Evolutionary conservation across 2,797 vertebrate species (phyloP), one percentile per base, ranked within the genome.

Genomic region (Enteromius afrohamiltoni): DNA sequence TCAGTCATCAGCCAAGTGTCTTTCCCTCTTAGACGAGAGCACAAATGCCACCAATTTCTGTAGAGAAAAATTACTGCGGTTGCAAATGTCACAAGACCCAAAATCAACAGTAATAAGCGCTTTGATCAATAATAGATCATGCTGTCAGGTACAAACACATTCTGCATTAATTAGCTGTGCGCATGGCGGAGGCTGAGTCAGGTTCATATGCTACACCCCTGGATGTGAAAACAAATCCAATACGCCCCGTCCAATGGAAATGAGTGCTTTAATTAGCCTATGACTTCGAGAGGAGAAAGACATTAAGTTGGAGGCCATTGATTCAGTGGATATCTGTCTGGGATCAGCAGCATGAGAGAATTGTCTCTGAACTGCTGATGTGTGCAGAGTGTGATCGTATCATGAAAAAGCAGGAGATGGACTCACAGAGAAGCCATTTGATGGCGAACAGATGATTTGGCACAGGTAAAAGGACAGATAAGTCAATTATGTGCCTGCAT

Each of bases 61-160:
- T 47, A 19, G 79, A 86, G 84, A 84, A 88, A 85, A 88, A 85
- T 81, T 88, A 87, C 81, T 77, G 86, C 47, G 8, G 78, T 85
- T 85, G 87, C 84, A 88, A 88, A 90, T 86, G 88, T 84, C 89
- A 90, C 87, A 88, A 85, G 85, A 88, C 80, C 77, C 82, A 87
- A 88, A 89, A 89, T 92, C 88, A 89, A 89, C 87, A 90, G 87
- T 87, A 90, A 89, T 90, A 88, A 89, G 74, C 49, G 55, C 86
- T 87, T 88, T 86, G 86, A 91, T 90, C 88, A 88, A 90, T 89
- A 88, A 88, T 85, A 79, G 76, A 88, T 85, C 88, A 83, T 26
- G 67, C 83, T 87, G 88, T 85, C 90, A 88, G 83, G 84, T 86
- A 75, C 80, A 88, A 70, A 87, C 83, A 73, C 80, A 68, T 69